These are phyloP conservation scores for Haemorhous mexicanus DNA, from an alignment of 2,113 vertebrate genomes.

Conservation along the genomic window DNA sequence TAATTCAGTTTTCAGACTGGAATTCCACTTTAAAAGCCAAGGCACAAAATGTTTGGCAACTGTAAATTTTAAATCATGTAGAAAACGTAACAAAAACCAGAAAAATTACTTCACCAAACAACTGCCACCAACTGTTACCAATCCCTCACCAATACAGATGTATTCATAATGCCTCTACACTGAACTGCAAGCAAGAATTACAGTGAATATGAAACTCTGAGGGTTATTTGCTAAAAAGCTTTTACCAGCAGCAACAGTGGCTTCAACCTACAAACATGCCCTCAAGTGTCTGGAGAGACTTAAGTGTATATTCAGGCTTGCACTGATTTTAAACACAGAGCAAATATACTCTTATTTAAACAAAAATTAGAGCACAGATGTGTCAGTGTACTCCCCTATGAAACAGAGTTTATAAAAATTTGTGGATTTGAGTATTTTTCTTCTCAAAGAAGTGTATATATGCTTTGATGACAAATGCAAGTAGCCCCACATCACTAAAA, in stretches of 20 bases:
- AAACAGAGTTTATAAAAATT: background rate
- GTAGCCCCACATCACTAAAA: background rate
- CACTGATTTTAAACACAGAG: background rate
- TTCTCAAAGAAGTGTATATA: background rate
- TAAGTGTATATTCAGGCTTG: accelerated
- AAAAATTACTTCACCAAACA: background rate
- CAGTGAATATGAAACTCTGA: background rate
- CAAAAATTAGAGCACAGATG: background rate
- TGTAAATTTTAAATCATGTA: accelerated
- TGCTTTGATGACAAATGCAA: background rate
- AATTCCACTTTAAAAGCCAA: background rate
- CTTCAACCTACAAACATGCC: background rate
- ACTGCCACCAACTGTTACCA: background rate
- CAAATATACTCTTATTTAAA: background rate
- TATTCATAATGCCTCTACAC: background rate
- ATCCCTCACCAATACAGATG: background rate
- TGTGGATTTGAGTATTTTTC: background rate
- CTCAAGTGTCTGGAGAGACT: background rate
- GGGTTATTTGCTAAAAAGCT: background rate
- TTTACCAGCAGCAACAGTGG: background rate
- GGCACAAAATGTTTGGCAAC: background rate
- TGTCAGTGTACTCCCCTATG: background rate
- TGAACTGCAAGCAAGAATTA: background rate
- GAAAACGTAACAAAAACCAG: background rate
- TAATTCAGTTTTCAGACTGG: background rate